Evolutionary conservation across 2,113 vertebrate species (phyloP).

Genomic region (Grammomys surdaster): DNA sequence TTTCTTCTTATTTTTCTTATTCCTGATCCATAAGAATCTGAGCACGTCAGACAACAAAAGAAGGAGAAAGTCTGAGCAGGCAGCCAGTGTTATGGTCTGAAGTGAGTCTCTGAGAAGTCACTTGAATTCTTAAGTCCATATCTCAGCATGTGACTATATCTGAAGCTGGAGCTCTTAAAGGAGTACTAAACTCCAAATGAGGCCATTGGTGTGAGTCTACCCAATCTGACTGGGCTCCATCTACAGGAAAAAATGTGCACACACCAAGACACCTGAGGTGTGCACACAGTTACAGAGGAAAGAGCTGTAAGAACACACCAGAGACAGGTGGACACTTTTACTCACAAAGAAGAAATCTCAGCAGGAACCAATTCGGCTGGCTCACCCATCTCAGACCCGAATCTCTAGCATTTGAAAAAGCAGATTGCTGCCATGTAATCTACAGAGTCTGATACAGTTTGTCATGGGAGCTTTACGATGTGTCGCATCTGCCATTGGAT

Average conservation of each 20-base stretch:
- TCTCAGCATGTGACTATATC: neutral
- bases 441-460: neutral
- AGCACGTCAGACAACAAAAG: neutral
- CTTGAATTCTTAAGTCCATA: neutral
- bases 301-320: neutral
- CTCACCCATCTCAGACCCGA: neutral
- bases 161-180: neutral
- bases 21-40: neutral
- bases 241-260: neutral
- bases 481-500: too few relatives aligned
- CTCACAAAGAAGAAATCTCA: neutral
- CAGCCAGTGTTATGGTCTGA: neutral
- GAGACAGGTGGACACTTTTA: neutral
- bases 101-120: neutral
- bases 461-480: fast-evolving
- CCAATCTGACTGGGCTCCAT: neutral
- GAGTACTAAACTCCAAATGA: neutral
- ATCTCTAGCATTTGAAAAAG: neutral
- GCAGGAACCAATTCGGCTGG: too few relatives aligned
- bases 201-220: neutral
- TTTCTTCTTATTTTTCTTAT: neutral
- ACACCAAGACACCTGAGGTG: neutral
- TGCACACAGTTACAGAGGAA: neutral
- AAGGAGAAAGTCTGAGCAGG: neutral
- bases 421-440: neutral